Evolutionary conservation across 2,888 invertebrate genomes (phyloP).

Genomic region (Harmothoe impar): DNA sequence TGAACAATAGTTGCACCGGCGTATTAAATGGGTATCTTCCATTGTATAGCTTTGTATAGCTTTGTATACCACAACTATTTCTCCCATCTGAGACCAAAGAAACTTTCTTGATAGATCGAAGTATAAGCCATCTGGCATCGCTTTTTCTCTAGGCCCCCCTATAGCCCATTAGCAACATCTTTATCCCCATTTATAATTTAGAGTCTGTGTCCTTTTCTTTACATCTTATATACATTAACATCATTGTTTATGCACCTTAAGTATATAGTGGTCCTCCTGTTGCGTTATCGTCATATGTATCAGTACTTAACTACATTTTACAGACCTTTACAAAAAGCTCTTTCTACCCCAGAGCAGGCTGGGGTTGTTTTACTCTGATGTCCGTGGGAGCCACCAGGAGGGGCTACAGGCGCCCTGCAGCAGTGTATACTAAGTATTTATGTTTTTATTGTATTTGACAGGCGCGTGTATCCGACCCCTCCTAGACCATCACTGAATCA

Average conservation of each 20-base stretch:
- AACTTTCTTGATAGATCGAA: background rate
- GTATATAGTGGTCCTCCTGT: background rate
- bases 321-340: constrained; percentile 8
- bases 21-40: no score
- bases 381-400: background rate
- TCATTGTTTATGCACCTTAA: background rate
- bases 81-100: no score
- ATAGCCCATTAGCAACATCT: background rate
- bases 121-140: background rate
- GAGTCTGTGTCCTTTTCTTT: background rate
- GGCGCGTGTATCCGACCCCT: constrained; percentile 1
- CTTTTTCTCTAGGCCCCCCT: no score
- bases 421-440: constrained; percentile 35
- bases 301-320: background rate
- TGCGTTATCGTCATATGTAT: background rate
- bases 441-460: constrained; percentile 56
- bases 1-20: no score
- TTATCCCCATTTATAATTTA: background rate
- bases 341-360: background rate
- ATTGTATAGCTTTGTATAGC: no score
- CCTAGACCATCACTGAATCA: constrained; percentile 15
- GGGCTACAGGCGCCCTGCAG: background rate
- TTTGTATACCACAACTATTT: no score
- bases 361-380: constrained; percentile 2
- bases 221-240: background rate